phyloP scores from a whole-genome alignment of 2,113 vertebrate species.

The Desmodus rotundus region DNA sequence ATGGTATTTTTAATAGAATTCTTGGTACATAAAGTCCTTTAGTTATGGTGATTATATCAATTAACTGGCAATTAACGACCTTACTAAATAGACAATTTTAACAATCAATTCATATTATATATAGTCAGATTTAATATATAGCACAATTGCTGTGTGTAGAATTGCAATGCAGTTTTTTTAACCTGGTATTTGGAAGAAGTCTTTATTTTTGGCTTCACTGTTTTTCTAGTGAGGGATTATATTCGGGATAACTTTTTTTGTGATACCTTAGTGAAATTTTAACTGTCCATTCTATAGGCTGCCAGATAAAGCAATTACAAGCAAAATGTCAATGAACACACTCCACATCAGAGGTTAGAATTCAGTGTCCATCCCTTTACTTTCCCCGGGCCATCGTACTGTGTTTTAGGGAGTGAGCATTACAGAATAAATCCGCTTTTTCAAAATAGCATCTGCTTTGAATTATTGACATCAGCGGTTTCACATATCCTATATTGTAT shows the following conservation, averaged over 20 bases:
- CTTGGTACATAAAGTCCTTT: not conserved
- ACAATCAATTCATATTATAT: not conserved
- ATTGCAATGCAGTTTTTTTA: not conserved
- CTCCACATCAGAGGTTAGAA: not conserved
- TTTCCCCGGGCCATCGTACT: not conserved
- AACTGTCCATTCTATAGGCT: not conserved
- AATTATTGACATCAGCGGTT: not conserved
- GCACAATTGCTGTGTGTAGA: not conserved
- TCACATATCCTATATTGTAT: not conserved
- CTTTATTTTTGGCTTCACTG: not conserved
- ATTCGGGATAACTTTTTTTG: not conserved
- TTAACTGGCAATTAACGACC: not conserved
- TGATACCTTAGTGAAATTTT: constrained; percentile 11
- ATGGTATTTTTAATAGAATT: not conserved
- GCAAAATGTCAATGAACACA: not conserved
- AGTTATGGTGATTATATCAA: not conserved
- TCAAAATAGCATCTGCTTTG: not conserved
- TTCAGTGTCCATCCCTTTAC: not conserved
- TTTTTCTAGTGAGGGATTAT: not conserved
- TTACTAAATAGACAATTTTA: constrained; percentile 5
- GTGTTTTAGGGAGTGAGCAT: not conserved
- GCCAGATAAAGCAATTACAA: not conserved
- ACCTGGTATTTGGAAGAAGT: not conserved
- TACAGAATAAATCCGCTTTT: not conserved
- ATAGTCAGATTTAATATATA: not conserved